Evolutionary conservation across 2,797 vertebrate species (phyloP).

Genomic region (Perodicticus potto): DNA sequence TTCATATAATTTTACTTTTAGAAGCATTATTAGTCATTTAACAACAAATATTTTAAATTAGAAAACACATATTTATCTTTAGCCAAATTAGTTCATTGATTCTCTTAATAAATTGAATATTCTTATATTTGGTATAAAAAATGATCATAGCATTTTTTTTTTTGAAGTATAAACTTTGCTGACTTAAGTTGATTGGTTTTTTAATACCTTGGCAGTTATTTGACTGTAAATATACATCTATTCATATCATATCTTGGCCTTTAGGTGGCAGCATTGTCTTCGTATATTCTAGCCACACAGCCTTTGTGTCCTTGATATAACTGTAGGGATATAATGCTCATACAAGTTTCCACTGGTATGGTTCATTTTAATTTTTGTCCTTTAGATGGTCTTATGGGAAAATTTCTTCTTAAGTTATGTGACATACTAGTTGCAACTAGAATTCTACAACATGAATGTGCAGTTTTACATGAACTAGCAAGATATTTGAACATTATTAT

Average conservation of each 20-base stretch:
- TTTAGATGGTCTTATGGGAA: slow-evolving; percentile 54
- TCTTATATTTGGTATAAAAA: background rate
- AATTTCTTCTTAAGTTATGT: slow-evolving; percentile 45
- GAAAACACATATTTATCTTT: background rate
- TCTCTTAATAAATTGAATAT: slow-evolving; percentile 6
- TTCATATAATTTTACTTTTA: slow-evolving; percentile 1
- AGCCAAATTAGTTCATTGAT: background rate
- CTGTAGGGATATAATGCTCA: background rate
- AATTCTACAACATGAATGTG: slow-evolving; percentile 37
- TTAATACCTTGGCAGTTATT: background rate
- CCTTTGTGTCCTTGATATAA: background rate
- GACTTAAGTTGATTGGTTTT: slow-evolving; percentile 31
- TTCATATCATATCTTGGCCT: slow-evolving; percentile 69
- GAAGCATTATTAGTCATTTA: slow-evolving; percentile 39
- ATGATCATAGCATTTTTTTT: background rate
- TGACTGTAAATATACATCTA: background rate
- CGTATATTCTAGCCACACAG: slow-evolving; percentile 56
- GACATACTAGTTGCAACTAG: slow-evolving; percentile 31
- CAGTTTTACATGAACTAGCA: background rate
- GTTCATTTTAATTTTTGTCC: slow-evolving; percentile 27
- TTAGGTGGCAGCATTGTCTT: slow-evolving; percentile 89
- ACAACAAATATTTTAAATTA: slow-evolving; percentile 45
- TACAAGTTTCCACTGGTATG: slow-evolving; percentile 17
- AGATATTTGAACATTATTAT: slow-evolving; percentile 26
- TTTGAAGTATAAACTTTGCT: slow-evolving; percentile 21